Conservation (phyloP, 2,888 invertebrate genomes). For the Apodemia duryi region DNA sequence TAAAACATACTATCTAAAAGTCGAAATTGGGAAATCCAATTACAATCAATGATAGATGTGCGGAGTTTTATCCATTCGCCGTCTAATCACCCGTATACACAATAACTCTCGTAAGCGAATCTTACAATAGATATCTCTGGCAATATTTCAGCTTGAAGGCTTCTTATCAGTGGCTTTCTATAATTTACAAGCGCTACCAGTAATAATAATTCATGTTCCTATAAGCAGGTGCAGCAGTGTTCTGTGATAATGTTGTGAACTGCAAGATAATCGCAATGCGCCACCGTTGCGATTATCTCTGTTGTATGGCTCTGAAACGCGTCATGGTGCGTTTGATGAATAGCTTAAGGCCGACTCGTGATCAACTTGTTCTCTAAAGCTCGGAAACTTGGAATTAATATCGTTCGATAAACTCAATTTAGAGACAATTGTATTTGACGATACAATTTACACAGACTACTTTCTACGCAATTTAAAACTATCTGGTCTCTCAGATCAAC, state of each 20-base stretch:
- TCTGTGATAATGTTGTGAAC: not conserved
- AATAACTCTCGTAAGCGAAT: not conserved
- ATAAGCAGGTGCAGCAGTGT: not conserved
- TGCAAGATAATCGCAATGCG: not conserved
- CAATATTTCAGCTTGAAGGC: not conserved
- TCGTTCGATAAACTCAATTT: too few relatives aligned
- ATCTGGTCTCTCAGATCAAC: too few relatives aligned
- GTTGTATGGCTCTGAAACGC: not conserved
- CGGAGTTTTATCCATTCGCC: not conserved
- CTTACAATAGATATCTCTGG: not conserved
- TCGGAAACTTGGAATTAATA: too few relatives aligned
- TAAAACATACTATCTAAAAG: too few relatives aligned
- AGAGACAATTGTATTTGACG: too few relatives aligned
- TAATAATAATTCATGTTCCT: not conserved
- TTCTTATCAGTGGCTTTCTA: constrained; percentile 6
- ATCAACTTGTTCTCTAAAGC: too few relatives aligned
- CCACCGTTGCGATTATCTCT: too few relatives aligned
- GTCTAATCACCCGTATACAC: not conserved
- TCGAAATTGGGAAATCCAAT: too few relatives aligned
- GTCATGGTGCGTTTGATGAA: not conserved
- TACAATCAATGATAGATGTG: not conserved
- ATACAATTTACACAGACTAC: too few relatives aligned
- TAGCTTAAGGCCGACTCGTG: not conserved
- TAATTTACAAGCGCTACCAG: constrained; percentile 3
- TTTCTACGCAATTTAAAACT: too few relatives aligned